phyloP scores from a whole-genome alignment of 2,888 invertebrate genomes.

The Allolobophora icterica region DNA sequence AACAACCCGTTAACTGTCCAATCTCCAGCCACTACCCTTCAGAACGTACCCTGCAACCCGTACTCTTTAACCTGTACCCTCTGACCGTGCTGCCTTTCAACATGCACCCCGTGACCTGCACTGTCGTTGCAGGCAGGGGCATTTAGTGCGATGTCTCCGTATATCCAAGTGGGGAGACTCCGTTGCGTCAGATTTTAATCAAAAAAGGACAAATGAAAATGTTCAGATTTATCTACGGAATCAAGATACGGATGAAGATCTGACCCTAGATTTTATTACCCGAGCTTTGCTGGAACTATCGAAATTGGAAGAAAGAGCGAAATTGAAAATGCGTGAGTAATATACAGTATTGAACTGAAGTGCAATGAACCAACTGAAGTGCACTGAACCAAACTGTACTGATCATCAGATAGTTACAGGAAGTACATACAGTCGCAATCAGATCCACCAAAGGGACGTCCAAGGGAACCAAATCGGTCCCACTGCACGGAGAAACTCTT shows the following conservation, averaged over 20 bases:
- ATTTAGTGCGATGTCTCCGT: neutral
- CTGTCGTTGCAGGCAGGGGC: neutral
- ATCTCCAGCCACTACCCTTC: neutral
- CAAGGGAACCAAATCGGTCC: too few relatives aligned
- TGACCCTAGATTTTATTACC: neutral
- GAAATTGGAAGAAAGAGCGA: neutral
- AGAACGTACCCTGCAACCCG: conserved; percentile 8
- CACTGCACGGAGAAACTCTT: too few relatives aligned
- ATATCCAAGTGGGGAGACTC: neutral
- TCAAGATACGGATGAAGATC: neutral
- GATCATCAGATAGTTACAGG: too few relatives aligned
- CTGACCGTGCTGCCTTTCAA: neutral
- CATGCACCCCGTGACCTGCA: neutral
- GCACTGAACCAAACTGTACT: too few relatives aligned
- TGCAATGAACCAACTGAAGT: too few relatives aligned
- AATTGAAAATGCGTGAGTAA: neutral
- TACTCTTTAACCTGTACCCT: neutral
- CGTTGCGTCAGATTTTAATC: neutral
- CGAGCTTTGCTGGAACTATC: neutral
- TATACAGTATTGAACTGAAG: neutral
- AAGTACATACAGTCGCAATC: too few relatives aligned
- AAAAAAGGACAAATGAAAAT: neutral
- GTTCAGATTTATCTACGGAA: neutral
- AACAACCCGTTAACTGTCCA: neutral
- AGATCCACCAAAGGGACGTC: too few relatives aligned